These are phyloP conservation scores for Aspidoscelis tigris DNA, from an alignment of 2,113 vertebrate species.

Conservation along the genomic window DNA sequence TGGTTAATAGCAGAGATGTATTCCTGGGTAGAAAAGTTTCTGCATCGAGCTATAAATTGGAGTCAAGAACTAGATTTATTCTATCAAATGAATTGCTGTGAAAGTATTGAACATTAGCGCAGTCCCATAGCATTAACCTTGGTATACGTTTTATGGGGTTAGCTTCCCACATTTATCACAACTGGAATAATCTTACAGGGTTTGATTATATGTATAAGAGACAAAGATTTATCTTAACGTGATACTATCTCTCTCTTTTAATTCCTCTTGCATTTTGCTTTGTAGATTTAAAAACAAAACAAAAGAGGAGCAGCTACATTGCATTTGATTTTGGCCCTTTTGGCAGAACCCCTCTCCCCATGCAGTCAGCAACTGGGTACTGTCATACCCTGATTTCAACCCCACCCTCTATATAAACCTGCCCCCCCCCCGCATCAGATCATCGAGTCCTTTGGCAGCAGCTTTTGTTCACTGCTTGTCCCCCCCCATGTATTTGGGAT, in stretches of 20 bases:
- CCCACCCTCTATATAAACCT: no score
- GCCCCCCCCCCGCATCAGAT: no score
- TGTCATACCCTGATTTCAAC: no score
- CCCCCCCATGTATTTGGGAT: no score
- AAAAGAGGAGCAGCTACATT: background rate
- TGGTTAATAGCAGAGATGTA: conserved; percentile 46
- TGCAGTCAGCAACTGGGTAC: no score
- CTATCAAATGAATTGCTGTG: conserved; percentile 32
- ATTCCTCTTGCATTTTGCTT: no score
- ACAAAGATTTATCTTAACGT: no score
- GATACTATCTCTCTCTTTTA: no score
- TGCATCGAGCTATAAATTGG: conserved; percentile 57
- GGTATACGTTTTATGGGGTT: conserved; percentile 44
- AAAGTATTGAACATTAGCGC: conserved; percentile 51
- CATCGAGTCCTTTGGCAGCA: no score
- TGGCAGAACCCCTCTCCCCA: no score
- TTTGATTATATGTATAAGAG: conserved; percentile 20
- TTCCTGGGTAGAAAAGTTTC: conserved; percentile 50
- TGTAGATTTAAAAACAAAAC: no score
- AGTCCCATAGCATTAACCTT: conserved; percentile 40
- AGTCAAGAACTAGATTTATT: conserved; percentile 60
- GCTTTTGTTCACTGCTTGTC: no score
- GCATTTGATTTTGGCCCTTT: background rate
- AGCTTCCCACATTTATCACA: conserved; percentile 44
- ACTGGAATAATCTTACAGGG: conserved; percentile 43